Evolutionary conservation across 2,888 invertebrate species (phyloP), one percentile per base, ranked within the genome.

Genomic region (Drosophila anceps): DNA sequence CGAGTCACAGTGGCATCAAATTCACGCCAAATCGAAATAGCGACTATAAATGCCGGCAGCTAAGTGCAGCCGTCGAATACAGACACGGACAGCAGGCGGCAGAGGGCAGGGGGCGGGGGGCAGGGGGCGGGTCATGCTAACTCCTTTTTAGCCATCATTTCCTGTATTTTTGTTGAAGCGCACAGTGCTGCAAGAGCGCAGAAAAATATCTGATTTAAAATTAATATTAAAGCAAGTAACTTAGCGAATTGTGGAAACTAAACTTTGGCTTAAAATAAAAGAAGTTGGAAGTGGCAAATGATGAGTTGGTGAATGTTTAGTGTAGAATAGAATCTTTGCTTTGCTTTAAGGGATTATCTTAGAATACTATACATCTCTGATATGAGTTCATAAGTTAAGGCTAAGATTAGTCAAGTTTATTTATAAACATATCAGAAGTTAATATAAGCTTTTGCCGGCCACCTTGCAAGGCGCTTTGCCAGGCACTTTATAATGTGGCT

Each of bases 11-110:
- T 76, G 68, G 48, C 71, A 74, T 78, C 77, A 69, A 69, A 75
- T 71, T 80, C 75, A 77, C 81, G 67, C 72, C 78, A 67, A 80
- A 69, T 62, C 61, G 62, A 69, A 81, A 71, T 74, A 59, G 62
- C 65, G 78, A 58, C 75, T 81, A 61, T 78, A 78, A 80, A 80
- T 69, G 79, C 71, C 64, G 68, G 64, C 79, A 71, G 70, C 74
- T 71, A 80, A 79, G 69, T 67, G 76, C 81, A 76, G 55, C 62
- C 61, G 64, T 81, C 80, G 76, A 75, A 69, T 43, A 50, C 80
- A 79, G 79, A 67, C 64, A 33, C 7, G 8, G 27, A 0, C 46
- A 46, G 46, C 46, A 9, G 44, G 18, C 10, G 5, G 48, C 46
- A 46, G 9, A 27, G 0, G 4, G 46, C 46, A 10, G 20, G 27